phyloP scores from a whole-genome alignment of 2,888 invertebrate genomes.

The Nomada goodeniana region DNA sequence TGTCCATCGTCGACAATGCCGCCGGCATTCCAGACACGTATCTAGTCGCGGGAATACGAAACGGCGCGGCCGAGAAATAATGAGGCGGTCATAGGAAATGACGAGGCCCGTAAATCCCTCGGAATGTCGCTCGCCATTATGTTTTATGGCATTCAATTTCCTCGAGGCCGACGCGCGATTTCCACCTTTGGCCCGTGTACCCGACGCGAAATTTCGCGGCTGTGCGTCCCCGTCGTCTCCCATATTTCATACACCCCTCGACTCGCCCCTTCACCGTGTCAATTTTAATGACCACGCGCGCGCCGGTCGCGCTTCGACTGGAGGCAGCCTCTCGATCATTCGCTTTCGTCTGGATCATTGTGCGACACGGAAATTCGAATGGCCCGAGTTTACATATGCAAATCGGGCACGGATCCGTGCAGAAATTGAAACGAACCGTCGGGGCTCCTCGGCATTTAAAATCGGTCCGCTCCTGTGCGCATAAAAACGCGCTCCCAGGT shows the following conservation, averaged over 20 bases:
- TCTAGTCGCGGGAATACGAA: slow-evolving; percentile 58
- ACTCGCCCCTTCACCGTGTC: not conserved
- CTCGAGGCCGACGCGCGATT: slow-evolving; percentile 56
- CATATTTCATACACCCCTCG: slow-evolving; percentile 33
- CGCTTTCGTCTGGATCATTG: slow-evolving; percentile 21
- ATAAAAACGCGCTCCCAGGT: no score
- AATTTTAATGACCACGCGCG: slow-evolving; percentile 52
- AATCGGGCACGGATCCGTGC: not conserved
- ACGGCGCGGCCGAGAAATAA: slow-evolving; percentile 71
- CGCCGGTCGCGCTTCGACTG: slow-evolving; percentile 26
- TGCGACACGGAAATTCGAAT: not conserved
- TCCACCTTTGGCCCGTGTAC: slow-evolving; percentile 43
- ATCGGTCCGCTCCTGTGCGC: no score
- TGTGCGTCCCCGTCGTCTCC: slow-evolving; percentile 33
- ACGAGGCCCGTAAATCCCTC: slow-evolving; percentile 72
- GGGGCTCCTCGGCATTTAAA: no score
- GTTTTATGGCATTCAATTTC: slow-evolving; percentile 77
- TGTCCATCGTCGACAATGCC: slow-evolving; percentile 20
- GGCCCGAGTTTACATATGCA: not conserved
- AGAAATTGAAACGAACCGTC: no score
- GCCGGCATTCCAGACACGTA: slow-evolving; percentile 66
- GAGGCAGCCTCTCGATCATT: slow-evolving; percentile 2
- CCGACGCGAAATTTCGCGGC: slow-evolving; percentile 34
- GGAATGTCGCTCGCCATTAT: slow-evolving; percentile 69
- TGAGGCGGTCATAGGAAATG: slow-evolving; percentile 73